A percentile compares a stretch with the other conserved stretches of the same genome.
These are phyloP conservation scores for Sylvia borin DNA, from an alignment of 2,797 vertebrate species.

Conservation along the genomic window DNA sequence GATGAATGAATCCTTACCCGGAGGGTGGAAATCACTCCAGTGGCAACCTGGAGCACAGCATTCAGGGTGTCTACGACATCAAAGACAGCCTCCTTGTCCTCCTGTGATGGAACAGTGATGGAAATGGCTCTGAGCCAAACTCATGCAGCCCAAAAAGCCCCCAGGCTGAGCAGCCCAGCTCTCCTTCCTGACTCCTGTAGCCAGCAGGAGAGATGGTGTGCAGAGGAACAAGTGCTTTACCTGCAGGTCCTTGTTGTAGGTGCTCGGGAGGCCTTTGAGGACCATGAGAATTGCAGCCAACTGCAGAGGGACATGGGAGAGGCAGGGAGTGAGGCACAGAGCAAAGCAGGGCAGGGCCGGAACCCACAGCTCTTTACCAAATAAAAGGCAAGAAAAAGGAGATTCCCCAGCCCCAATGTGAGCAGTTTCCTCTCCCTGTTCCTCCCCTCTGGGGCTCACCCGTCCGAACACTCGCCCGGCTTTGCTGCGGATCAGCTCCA, in stretches of 20 bases:
- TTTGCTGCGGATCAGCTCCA: conserved; percentile 96
- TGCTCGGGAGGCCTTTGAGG: conserved; percentile 93
- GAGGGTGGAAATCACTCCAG: conserved; percentile 90
- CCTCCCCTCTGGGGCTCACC: conserved; percentile 72
- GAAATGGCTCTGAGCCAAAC: not conserved
- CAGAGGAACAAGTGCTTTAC: conserved; percentile 57
- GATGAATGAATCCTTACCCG: conserved; percentile 71
- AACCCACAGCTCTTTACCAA: not conserved
- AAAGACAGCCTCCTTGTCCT: conserved; percentile 97
- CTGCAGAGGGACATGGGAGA: conserved; percentile 67
- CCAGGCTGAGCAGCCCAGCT: not conserved
- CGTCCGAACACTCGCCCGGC: conserved; percentile 88
- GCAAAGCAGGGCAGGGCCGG: not conserved
- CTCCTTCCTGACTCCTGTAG: not conserved
- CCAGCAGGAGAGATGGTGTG: not conserved
- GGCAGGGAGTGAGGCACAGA: not conserved
- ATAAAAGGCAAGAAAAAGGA: not conserved
- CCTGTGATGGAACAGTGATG: conserved; percentile 71
- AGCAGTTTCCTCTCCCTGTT: not conserved
- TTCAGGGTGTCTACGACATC: conserved; percentile 89
- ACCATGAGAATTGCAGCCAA: conserved; percentile 91
- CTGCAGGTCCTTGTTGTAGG: conserved; percentile 98
- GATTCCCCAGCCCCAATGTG: accelerated
- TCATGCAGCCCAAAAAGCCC: not conserved
- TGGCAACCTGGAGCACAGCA: conserved; percentile 90